phyloP scores from a whole-genome alignment of 2,797 vertebrate genomes.

The Tympanoctomys barrerae region DNA sequence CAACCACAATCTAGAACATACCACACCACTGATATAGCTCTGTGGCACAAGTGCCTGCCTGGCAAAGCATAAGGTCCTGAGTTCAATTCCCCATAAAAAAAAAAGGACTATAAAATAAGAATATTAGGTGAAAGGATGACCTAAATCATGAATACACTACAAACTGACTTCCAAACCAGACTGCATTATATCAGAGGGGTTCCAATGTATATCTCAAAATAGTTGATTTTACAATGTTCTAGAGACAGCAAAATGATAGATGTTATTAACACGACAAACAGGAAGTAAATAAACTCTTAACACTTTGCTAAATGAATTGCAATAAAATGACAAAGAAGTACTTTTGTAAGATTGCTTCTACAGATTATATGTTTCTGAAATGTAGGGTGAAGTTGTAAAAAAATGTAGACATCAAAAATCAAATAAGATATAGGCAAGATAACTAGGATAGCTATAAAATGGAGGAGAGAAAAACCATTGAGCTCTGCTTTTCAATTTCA shows the following conservation, averaged over 20 bases:
- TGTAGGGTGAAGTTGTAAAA: not conserved
- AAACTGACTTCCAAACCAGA: not conserved
- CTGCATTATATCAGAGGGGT: not conserved
- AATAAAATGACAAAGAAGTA: not conserved
- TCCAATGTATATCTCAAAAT: not conserved
- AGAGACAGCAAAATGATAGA: not conserved
- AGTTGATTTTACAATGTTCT: not conserved
- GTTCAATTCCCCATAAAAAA: too few relatives aligned
- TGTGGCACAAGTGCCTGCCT: too few relatives aligned
- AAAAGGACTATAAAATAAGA: not conserved
- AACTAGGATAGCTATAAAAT: not conserved
- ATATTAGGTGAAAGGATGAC: conserved; percentile 13
- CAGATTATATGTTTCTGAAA: conserved; percentile 9
- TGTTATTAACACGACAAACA: not conserved
- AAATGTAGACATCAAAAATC: not conserved
- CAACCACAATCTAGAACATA: too few relatives aligned
- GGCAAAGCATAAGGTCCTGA: too few relatives aligned
- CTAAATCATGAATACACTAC: not conserved
- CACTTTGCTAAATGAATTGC: not conserved
- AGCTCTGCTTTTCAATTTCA: conserved; percentile 27
- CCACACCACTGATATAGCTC: too few relatives aligned
- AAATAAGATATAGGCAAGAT: not conserved
- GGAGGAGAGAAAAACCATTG: not conserved
- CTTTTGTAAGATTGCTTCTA: not conserved
- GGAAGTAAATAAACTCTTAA: not conserved